Conservation (phyloP, 2,888 invertebrate genomes). For the Euproctis similis region DNA sequence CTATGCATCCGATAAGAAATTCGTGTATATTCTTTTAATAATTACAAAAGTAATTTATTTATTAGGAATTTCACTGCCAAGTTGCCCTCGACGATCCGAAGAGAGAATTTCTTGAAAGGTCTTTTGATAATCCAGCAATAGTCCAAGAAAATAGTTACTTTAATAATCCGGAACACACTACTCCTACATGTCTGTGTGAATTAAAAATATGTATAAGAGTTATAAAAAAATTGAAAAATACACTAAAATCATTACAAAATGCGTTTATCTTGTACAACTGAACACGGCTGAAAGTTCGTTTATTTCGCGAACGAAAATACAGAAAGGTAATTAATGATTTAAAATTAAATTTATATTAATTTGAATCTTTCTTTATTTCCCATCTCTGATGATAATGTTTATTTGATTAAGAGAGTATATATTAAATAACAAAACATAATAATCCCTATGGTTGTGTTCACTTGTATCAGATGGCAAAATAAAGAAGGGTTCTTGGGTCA, state of each 20-base stretch:
- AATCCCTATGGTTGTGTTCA: conserved; percentile 54
- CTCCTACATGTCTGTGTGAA: conserved; percentile 22
- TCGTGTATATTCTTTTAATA: background rate
- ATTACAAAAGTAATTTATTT: conserved; percentile 6
- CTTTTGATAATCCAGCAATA: conserved; percentile 33
- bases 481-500: conserved; percentile 41
- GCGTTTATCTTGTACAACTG: conserved; percentile 37
- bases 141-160: conserved; percentile 29
- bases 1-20: background rate
- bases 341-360: conserved; percentile 5
- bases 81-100: too few relatives aligned
- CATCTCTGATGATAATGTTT: conserved; percentile 12
- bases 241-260: conserved; percentile 25
- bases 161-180: conserved; percentile 34
- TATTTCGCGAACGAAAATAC: too few relatives aligned
- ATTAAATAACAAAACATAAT: too few relatives aligned
- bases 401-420: conserved; percentile 3
- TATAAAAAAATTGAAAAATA: conserved; percentile 24
- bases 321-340: conserved; percentile 43
- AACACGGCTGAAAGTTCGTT: conserved; percentile 47
- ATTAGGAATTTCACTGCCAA: too few relatives aligned
- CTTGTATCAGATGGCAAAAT: conserved; percentile 55
- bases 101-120: background rate
- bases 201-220: background rate
- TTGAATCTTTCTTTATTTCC: conserved; percentile 57